phyloP scores from a whole-genome alignment of 2,888 invertebrate species.

The Colletes collaris region DNA sequence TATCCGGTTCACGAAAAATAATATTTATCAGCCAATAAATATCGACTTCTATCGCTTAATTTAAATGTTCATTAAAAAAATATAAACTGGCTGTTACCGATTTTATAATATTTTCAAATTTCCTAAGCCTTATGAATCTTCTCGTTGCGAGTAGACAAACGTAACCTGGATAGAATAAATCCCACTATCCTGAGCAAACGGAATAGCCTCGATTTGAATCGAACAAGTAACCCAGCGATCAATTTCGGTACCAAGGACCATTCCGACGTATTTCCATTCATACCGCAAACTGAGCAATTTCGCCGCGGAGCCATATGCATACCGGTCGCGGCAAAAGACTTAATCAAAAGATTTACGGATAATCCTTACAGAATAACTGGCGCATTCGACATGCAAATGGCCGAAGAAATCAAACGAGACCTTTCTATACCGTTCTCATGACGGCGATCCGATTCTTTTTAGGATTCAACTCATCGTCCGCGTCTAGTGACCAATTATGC shows the following conservation, averaged over 20 bases:
- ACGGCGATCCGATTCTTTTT: conserved; percentile 44
- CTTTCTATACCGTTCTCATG: not conserved
- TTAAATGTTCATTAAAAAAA: too few relatives aligned
- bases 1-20: too few relatives aligned
- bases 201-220: not conserved
- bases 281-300: not conserved
- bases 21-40: too few relatives aligned
- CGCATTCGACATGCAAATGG: conserved; percentile 22
- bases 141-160: not conserved
- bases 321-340: not conserved
- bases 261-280: not conserved
- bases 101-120: not conserved
- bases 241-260: not conserved
- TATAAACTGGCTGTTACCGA: too few relatives aligned
- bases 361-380: conserved; percentile 12
- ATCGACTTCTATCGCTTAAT: too few relatives aligned
- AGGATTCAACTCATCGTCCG: conserved; percentile 41
- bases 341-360: conserved; percentile 18
- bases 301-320: conserved; percentile 6
- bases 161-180: not conserved
- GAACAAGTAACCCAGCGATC: conserved; percentile 5
- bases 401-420: conserved; percentile 33
- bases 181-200: not conserved
- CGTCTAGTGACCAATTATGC: conserved; percentile 49
- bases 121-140: not conserved